These are phyloP conservation scores for Mus spretus DNA, from an alignment of 2,797 vertebrate species.

Conservation along the genomic window DNA sequence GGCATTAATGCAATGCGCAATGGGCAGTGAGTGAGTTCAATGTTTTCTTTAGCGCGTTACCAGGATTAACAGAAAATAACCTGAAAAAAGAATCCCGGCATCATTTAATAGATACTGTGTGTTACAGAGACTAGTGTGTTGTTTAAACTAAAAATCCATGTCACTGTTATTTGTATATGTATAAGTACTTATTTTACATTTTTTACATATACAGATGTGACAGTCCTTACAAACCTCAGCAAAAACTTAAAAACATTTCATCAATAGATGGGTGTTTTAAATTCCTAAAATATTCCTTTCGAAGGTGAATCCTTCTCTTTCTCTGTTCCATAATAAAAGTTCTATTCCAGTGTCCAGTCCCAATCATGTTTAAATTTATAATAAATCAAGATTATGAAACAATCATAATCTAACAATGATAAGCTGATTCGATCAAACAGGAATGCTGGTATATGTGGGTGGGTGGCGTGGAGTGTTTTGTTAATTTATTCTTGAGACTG, in stretches of 20 bases:
- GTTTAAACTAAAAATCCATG: neutral
- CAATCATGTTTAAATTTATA: constrained; percentile 37
- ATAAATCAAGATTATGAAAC: constrained; percentile 38
- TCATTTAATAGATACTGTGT: neutral
- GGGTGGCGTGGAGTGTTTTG: neutral
- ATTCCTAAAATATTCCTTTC: constrained; percentile 24
- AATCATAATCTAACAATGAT: neutral
- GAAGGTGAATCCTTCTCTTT: constrained; percentile 12
- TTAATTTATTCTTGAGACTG: constrained; percentile 40
- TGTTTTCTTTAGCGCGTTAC: neutral
- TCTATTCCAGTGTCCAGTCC: neutral
- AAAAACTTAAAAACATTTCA: constrained; percentile 21
- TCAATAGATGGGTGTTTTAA: neutral
- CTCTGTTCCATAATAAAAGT: neutral
- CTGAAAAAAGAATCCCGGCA: neutral
- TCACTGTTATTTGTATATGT: constrained; percentile 13
- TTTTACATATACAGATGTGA: neutral
- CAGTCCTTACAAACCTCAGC: constrained; percentile 18
- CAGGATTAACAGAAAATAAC: neutral
- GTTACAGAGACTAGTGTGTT: neutral
- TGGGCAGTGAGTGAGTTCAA: neutral
- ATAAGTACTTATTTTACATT: constrained; percentile 14
- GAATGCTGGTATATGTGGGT: neutral
- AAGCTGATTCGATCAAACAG: neutral
- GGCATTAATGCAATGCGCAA: neutral